These are phyloP conservation scores for Drosophila lowei DNA, from an alignment of 1,140 invertebrate species.

Conservation along the genomic window DNA sequence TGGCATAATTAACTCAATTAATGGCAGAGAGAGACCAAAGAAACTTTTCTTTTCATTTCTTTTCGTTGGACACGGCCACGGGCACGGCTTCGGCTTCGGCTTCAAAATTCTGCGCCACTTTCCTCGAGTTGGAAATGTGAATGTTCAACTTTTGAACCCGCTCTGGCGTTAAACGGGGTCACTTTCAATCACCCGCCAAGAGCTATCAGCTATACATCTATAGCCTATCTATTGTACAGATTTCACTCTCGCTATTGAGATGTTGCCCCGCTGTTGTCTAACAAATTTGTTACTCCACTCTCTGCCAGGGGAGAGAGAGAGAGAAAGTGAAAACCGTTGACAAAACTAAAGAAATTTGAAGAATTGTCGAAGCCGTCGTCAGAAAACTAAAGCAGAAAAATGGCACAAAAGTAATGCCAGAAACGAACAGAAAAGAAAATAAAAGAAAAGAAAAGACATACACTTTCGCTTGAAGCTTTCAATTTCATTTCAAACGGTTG, in stretches of 20 bases:
- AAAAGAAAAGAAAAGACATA: conserved; percentile 51
- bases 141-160: conserved; percentile 48
- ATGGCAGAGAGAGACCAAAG: conserved; percentile 18
- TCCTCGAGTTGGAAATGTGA: conserved; percentile 11
- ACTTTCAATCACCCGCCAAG: conserved; percentile 15
- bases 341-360: conserved; percentile 70
- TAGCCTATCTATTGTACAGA: background rate
- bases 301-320: conserved; percentile 21
- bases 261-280: conserved; percentile 31
- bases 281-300: conserved; percentile 52
- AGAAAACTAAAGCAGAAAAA: conserved; percentile 4
- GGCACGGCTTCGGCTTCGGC: too few relatives aligned
- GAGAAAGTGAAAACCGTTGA: conserved; percentile 67
- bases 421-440: conserved; percentile 20
- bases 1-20: conserved; percentile 61
- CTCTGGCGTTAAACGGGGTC: conserved; percentile 24
- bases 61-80: too few relatives aligned
- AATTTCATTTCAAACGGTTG: conserved; percentile 73
- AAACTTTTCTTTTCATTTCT: too few relatives aligned
- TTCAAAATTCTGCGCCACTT: conserved; percentile 44
- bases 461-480: conserved; percentile 79
- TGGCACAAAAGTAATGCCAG: conserved; percentile 31
- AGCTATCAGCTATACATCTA: too few relatives aligned
- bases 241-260: conserved; percentile 65
- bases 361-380: conserved; percentile 46